These are phyloP conservation scores for Haliclystus octoradiatus DNA, from an alignment of 30 jellyfish, hydroid and myxozoan species.

Conservation along the genomic window DNA sequence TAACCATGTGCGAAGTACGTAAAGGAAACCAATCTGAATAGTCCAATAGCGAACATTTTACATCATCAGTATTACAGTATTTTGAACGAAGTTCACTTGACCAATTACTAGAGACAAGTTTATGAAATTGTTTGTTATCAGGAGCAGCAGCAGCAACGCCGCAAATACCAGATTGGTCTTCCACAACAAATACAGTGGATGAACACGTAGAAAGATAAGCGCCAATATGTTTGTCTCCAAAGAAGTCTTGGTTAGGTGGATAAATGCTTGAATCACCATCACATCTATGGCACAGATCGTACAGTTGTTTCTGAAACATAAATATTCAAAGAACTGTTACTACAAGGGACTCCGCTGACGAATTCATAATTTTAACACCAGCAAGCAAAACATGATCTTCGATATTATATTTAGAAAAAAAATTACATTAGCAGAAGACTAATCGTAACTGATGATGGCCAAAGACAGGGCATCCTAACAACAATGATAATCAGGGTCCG, in stretches of 20 bases:
- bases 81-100: conserved; percentile 18
- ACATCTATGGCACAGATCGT: neutral
- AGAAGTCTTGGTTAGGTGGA: conserved; percentile 6
- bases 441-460: no score
- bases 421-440: no score
- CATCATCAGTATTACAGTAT: neutral
- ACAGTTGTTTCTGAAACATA: neutral
- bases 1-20: conserved; percentile 56
- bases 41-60: conserved; percentile 4
- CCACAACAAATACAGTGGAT: conserved; percentile 58
- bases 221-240: conserved; percentile 37
- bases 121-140: conserved; percentile 50
- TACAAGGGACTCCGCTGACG: conserved; percentile 1
- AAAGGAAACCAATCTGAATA: conserved; percentile 52
- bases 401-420: no score
- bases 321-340: neutral
- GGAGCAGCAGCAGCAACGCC: conserved; percentile 93
- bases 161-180: conserved; percentile 63
- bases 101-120: conserved; percentile 27
- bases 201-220: conserved; percentile 49
- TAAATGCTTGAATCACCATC: neutral
- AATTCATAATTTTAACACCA: no score
- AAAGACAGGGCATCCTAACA: no score
- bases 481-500: no score
- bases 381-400: no score